phyloP scores from a whole-genome alignment of 2,888 invertebrate genomes.

The Callyntrura sp. region DNA sequence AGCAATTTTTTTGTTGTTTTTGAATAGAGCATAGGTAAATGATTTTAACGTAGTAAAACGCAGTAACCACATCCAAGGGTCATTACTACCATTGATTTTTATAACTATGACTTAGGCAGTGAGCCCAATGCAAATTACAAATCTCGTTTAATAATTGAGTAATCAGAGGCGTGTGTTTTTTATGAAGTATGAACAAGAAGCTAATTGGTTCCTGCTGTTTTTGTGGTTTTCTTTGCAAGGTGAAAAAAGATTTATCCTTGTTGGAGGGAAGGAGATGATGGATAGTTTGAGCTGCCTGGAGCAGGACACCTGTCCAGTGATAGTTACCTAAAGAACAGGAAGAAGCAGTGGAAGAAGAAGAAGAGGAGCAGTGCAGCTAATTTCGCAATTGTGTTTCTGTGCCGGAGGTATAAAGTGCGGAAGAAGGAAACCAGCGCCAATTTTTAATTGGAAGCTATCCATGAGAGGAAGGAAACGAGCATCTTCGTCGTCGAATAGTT shows the following conservation, averaged over 20 bases:
- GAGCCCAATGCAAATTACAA: conserved; percentile 46
- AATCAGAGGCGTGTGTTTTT: not conserved
- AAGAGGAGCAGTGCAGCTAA: too few relatives aligned
- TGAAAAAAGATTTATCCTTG: conserved; percentile 21
- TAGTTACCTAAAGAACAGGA: not conserved
- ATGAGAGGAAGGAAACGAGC: not conserved
- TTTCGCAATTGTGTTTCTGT: too few relatives aligned
- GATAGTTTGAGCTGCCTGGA: conserved; percentile 33
- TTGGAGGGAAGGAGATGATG: conserved; percentile 34
- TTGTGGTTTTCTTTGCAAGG: conserved; percentile 50
- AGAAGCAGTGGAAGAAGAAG: not conserved
- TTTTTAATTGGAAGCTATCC: conserved; percentile 5
- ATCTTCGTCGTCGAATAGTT: conserved; percentile 17
- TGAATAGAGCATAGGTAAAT: not conserved
- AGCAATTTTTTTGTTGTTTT: not conserved
- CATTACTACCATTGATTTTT: conserved; percentile 64
- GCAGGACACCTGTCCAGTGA: conserved; percentile 42
- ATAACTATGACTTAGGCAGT: conserved; percentile 22
- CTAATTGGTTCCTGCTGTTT: conserved; percentile 57
- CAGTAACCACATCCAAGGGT: conserved; percentile 53
- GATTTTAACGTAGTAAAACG: not conserved
- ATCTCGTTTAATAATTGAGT: conserved; percentile 56
- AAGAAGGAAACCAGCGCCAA: not conserved
- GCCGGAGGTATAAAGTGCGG: not conserved
- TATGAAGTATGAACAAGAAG: not conserved